Evolutionary conservation across 1,140 invertebrate genomes (phyloP), one percentile per base, ranked within the genome.

Genomic region (Acromyrmex heyeri): DNA sequence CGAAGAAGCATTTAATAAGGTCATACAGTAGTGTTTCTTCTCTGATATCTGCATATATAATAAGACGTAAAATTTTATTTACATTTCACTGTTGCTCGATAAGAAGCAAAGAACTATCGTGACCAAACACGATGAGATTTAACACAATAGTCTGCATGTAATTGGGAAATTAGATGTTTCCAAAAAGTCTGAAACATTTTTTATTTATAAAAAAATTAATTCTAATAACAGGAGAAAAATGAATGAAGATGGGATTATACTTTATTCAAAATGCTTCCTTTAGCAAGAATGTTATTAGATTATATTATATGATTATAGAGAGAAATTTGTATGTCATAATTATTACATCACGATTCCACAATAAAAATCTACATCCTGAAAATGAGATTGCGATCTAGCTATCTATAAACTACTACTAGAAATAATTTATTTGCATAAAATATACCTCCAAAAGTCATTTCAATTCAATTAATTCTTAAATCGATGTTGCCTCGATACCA

Each of bases 61-160:
- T 61, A 21, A 44, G 21, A 61, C 2, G n/a, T 16, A 30, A 79
- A 14, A 69, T 55, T 69, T 67, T 38, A 79, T 79, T 53, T 38
- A 34, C 2, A 8, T 53, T 30, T 79, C 27, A n/a, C 24, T 30
- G 10, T 61, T 30, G 3, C 21, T 69, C n/a, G 30, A 21, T 53
- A n/a, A 55, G 2, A 18, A 30, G 3, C 38, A 65, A n/a, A 34
- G 2, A 79, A 67, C 10, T 53, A 12, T 67, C 44, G 16, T 38
- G 18, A 48, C 3, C 8, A 62, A 59, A 44, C 4, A 62, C 10
- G 70, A 7, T 76, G 8, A 44, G 5, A n/a, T 3, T 62, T 77
- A 44, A 77, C 21, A 0, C 7, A 12, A 16, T 27, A 62, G 38
- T 76, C 21, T 30, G 30, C 30, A 18, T 5, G 3, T 57, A 21